phyloP scores from a whole-genome alignment of 2,113 vertebrate species.

The Malaclemys terrapin region DNA sequence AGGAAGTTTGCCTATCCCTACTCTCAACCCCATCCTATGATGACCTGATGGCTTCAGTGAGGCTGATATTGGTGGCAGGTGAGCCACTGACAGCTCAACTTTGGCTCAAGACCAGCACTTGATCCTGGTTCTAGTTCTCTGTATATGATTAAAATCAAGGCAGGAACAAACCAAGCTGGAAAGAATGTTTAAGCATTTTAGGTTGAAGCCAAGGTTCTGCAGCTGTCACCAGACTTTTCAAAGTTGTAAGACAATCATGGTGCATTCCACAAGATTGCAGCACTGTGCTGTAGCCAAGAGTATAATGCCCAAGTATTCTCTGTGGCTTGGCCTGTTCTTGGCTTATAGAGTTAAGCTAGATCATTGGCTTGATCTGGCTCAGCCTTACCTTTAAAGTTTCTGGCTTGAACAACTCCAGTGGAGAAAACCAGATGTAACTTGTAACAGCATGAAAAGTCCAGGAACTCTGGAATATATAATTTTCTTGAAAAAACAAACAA shows the following conservation, averaged over 20 bases:
- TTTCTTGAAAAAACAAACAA: constrained; percentile 49
- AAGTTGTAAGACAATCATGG: not conserved
- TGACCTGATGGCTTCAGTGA: rapidly evolving
- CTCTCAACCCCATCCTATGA: rapidly evolving
- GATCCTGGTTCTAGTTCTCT: not conserved
- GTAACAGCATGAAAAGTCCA: constrained; percentile 17
- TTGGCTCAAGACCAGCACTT: rapidly evolving
- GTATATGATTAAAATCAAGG: not conserved
- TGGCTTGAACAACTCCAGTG: not conserved
- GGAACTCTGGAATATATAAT: constrained; percentile 27
- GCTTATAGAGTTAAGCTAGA: constrained; percentile 39
- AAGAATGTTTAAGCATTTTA: not conserved
- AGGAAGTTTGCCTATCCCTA: not conserved
- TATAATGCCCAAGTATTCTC: constrained; percentile 33
- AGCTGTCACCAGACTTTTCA: not conserved
- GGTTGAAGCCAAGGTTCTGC: not conserved
- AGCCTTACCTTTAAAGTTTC: constrained; percentile 42
- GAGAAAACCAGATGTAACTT: constrained; percentile 51
- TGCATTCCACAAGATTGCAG: constrained; percentile 11
- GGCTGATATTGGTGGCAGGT: rapidly evolving
- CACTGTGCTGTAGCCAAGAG: rapidly evolving
- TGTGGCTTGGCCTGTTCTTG: constrained; percentile 53
- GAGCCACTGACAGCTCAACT: not conserved
- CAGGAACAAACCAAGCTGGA: not conserved
- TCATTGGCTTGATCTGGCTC: constrained; percentile 29